Conservation (phyloP, 1,140 invertebrate genomes). For the Elymnias hypermnestra region DNA sequence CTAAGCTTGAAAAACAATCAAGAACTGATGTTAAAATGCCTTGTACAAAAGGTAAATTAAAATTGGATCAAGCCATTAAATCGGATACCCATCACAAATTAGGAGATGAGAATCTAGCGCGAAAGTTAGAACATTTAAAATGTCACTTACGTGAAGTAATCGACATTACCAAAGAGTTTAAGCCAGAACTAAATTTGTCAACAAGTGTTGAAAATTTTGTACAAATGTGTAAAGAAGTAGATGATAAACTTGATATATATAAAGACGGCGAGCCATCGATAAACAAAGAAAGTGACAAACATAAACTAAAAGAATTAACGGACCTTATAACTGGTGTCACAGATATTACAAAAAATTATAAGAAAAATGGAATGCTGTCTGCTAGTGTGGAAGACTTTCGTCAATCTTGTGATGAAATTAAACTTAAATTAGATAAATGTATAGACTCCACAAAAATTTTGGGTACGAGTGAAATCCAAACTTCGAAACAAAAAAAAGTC, state of each 20-base stretch:
- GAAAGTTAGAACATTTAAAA: constrained; percentile 24
- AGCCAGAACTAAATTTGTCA: constrained; percentile 12
- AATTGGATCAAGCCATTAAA: not conserved
- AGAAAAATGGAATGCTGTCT: constrained; percentile 28
- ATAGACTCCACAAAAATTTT: not conserved
- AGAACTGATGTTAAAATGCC: not conserved
- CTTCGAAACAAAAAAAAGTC: not conserved
- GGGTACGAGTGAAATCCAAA: too few species aligned
- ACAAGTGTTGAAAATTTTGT: constrained; percentile 25
- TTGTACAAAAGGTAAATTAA: not conserved
- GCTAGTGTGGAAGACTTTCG: constrained; percentile 28
- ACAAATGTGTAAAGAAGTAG: constrained; percentile 18
- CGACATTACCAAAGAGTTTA: constrained; percentile 19
- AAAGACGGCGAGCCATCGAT: not conserved
- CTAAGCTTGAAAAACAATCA: not conserved
- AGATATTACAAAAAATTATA: constrained; percentile 26
- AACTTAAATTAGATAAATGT: constrained; percentile 21
- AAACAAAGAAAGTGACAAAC: constrained; percentile 2
- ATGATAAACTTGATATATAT: constrained; percentile 21
- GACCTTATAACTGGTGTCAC: constrained; percentile 28
- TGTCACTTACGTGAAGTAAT: constrained; percentile 25
- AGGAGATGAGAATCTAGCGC: not conserved
- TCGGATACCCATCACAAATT: not conserved
- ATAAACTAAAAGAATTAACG: constrained; percentile 18
- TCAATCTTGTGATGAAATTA: constrained; percentile 29